Conservation (phyloP, 2,113 vertebrate species). For the Steatornis caripensis region DNA sequence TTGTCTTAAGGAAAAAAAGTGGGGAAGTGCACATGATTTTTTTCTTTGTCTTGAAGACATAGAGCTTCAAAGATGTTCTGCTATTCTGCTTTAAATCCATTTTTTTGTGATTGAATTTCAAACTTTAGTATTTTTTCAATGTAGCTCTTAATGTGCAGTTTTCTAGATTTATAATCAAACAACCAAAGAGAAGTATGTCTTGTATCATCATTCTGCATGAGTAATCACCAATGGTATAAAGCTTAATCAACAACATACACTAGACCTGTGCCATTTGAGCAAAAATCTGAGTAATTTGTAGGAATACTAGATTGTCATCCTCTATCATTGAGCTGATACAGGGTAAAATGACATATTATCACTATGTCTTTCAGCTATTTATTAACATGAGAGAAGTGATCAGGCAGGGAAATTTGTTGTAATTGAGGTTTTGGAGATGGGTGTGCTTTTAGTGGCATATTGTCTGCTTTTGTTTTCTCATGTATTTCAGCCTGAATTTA, state of each 20-base stretch:
- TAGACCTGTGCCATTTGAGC: background rate
- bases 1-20: background rate
- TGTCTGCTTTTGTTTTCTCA: background rate
- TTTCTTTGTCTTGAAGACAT: background rate
- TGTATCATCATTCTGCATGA: background rate
- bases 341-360: background rate
- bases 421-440: background rate
- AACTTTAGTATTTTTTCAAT: background rate
- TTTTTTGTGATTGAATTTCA: background rate
- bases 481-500: background rate
- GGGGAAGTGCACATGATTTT: background rate
- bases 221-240: background rate
- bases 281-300: background rate
- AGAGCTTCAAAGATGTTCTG: background rate
- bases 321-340: background rate
- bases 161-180: background rate
- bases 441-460: background rate
- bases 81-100: background rate
- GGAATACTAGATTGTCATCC: background rate
- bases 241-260: background rate
- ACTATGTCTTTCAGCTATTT: background rate
- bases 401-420: background rate
- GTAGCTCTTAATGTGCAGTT: background rate
- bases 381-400: background rate
- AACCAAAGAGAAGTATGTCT: background rate